phyloP scores from a whole-genome alignment of 2,113 vertebrate genomes.

The Heterotilapia buettikoferi region DNA sequence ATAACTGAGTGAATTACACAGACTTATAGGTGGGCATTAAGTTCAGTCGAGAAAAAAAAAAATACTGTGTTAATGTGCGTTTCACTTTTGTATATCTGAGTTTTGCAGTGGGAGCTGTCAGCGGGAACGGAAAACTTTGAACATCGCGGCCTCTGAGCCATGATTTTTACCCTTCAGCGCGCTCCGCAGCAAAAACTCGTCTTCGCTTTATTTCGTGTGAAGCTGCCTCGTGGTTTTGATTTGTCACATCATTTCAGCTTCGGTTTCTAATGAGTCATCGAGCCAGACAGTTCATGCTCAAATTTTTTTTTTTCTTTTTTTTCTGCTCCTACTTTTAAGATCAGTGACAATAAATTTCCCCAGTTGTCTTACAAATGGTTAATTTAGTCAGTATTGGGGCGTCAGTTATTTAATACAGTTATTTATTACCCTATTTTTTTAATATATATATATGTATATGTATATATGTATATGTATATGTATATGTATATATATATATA shows the following conservation, averaged over 20 bases:
- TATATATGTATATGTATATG: too few relatives aligned
- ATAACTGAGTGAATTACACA: not conserved
- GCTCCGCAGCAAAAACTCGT: not conserved
- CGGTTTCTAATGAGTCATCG: not conserved
- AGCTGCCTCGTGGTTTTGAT: not conserved
- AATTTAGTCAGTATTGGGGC: not conserved
- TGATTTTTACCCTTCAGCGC: not conserved
- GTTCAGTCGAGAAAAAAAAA: not conserved
- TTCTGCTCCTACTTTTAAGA: not conserved
- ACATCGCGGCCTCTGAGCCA: fast-evolving
- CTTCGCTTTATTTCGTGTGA: not conserved
- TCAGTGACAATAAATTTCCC: not conserved
- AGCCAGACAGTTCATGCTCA: not conserved
- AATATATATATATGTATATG: too few relatives aligned
- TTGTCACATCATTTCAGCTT: not conserved
- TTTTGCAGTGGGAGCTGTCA: not conserved
- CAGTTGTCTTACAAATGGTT: not conserved
- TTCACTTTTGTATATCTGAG: not conserved
- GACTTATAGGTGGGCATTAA: not conserved
- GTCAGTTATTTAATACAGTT: not conserved
- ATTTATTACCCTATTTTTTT: not conserved
- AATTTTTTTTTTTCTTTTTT: not conserved
- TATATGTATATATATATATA: too few relatives aligned
- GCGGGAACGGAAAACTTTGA: not conserved
- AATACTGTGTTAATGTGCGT: not conserved